phyloP scores from a whole-genome alignment of 2,888 invertebrate species.

The Amiota mariae region DNA sequence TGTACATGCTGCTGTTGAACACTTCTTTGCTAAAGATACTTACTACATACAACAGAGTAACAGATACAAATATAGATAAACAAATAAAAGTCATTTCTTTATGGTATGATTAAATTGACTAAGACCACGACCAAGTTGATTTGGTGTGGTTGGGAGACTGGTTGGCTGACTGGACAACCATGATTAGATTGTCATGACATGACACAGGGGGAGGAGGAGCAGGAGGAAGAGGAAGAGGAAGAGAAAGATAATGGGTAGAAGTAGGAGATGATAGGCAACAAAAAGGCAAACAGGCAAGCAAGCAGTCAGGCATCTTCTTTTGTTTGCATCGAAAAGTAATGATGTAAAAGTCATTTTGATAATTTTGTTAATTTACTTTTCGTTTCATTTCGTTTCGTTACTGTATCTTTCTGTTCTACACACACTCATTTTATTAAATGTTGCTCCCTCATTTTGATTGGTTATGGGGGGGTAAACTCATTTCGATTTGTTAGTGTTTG shows the following conservation, averaged over 20 bases:
- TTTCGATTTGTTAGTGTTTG: not conserved
- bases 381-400: not conserved
- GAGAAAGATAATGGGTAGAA: not conserved
- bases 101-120: too few species aligned
- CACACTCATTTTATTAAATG: too few species aligned
- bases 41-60: too few species aligned
- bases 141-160: not conserved
- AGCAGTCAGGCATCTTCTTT: not conserved
- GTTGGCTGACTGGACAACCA: not conserved
- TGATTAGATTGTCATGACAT: not conserved
- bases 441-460: too few species aligned
- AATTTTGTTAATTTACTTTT: conserved; percentile 20
- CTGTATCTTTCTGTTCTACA: not conserved
- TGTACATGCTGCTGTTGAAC: too few species aligned
- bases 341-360: conserved; percentile 25
- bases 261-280: not conserved
- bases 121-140: not conserved
- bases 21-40: too few species aligned
- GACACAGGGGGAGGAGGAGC: too few species aligned
- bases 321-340: conserved; percentile 7
- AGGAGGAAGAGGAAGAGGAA: too few species aligned
- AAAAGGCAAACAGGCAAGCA: too few species aligned
- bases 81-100: not conserved
- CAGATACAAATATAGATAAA: not conserved
- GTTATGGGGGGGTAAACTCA: too few species aligned